Conservation (phyloP, 2,888 invertebrate species). For the Pediacus dermestoides region DNA sequence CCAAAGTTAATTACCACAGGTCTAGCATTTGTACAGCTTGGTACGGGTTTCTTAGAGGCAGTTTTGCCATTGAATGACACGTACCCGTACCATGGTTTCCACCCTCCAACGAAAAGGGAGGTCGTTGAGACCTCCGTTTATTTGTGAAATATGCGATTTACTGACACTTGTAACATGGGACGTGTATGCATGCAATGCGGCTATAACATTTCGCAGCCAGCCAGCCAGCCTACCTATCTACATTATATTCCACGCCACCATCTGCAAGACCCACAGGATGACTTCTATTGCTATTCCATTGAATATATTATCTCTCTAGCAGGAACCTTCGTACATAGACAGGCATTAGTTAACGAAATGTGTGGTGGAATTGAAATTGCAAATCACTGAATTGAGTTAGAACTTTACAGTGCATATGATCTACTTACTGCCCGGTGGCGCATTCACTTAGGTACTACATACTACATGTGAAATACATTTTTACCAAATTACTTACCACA, state of each 20-base stretch:
- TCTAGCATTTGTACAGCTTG: conserved; percentile 40
- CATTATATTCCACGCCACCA: conserved; percentile 9
- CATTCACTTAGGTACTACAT: too few species aligned
- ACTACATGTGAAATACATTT: too few species aligned
- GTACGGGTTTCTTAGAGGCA: conserved; percentile 40
- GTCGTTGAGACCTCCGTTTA: conserved; percentile 24
- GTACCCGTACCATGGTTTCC: conserved; percentile 27
- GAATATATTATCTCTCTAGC: conserved; percentile 27
- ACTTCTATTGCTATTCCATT: conserved; percentile 24
- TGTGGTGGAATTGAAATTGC: conserved; percentile 36
- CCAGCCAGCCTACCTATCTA: conserved; percentile 9
- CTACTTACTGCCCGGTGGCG: too few species aligned
- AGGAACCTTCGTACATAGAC: conserved; percentile 26
- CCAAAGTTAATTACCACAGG: conserved; percentile 34
- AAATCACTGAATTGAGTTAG: too few species aligned
- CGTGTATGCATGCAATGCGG: conserved; percentile 41
- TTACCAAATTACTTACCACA: too few species aligned
- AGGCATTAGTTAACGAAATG: conserved; percentile 32
- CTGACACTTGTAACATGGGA: conserved; percentile 41
- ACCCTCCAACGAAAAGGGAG: neutral
- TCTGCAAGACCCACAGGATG: conserved; percentile 17
- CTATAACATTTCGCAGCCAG: conserved; percentile 32
- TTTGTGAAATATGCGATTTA: conserved; percentile 41
- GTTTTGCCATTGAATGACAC: conserved; percentile 36
- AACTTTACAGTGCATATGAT: too few species aligned